A percentile compares a stretch with the other conserved stretches of the same genome.
These are phyloP conservation scores for Scaptomyza hsui DNA, from an alignment of 1,140 invertebrate genomes.

Conservation along the genomic window DNA sequence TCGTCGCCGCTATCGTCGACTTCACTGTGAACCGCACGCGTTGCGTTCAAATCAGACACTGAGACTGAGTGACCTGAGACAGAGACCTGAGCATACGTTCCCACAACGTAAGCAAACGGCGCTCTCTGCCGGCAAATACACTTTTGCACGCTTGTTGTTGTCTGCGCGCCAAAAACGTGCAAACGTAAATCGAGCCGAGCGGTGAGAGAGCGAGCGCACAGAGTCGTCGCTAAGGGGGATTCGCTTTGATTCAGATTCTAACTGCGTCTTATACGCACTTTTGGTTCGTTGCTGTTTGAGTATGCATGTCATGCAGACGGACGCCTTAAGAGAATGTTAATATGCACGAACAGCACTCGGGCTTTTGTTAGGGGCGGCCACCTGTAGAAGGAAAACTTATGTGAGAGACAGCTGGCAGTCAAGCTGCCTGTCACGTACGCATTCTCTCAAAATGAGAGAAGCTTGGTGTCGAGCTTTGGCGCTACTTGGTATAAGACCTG, in stretches of 20 bases:
- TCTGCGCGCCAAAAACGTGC: slow-evolving; percentile 68
- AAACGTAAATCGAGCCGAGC: slow-evolving; percentile 27
- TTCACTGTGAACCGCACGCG: slow-evolving; percentile 56
- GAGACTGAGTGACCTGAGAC: slow-evolving; percentile 26
- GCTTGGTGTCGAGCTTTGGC: slow-evolving; percentile 12
- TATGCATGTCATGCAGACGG: not conserved
- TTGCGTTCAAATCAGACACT: slow-evolving; percentile 60
- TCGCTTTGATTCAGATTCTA: not conserved
- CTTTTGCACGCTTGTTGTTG: slow-evolving; percentile 45
- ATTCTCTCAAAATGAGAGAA: slow-evolving; percentile 31
- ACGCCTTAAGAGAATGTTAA: not conserved
- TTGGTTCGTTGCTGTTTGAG: not conserved
- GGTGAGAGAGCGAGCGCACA: slow-evolving; percentile 38
- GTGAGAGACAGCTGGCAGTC: slow-evolving; percentile 2
- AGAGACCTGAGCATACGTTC: slow-evolving; percentile 15
- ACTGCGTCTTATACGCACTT: not conserved
- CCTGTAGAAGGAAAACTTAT: slow-evolving; percentile 50
- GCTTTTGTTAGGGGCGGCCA: slow-evolving; percentile 40
- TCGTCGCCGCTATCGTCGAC: slow-evolving; percentile 14
- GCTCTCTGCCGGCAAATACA: slow-evolving; percentile 56
- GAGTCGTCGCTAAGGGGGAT: slow-evolving; percentile 35
- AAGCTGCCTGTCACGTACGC: not conserved
- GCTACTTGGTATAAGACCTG: not conserved
- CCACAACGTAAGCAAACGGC: slow-evolving; percentile 14
- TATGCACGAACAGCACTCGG: not conserved